phyloP scores from a whole-genome alignment of 2,797 vertebrate genomes.

The Paratrypauchen microcephalus region DNA sequence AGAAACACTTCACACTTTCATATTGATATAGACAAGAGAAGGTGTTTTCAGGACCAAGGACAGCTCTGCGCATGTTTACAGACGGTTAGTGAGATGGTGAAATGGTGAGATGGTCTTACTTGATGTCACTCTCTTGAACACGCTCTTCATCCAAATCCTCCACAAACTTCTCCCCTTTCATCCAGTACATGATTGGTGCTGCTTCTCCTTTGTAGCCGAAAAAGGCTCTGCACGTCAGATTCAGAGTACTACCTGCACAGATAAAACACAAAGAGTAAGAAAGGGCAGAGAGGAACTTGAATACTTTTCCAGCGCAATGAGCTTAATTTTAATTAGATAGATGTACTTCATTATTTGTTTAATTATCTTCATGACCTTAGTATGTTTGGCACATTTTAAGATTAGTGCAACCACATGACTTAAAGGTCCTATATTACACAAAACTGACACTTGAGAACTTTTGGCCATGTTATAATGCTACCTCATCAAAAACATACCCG shows the following conservation, averaged over 20 bases:
- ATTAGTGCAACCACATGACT: no score
- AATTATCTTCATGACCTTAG: not conserved
- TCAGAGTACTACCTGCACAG: slow-evolving; percentile 85
- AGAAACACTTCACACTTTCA: not conserved
- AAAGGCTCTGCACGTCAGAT: slow-evolving; percentile 95
- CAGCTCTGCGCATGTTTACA: slow-evolving; percentile 23
- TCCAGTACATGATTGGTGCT: slow-evolving; percentile 96
- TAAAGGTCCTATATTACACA: no score
- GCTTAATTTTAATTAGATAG: not conserved
- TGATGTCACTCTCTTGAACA: slow-evolving; percentile 94
- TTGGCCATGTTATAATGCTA: no score
- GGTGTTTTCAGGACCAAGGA: not conserved
- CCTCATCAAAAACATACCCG: no score
- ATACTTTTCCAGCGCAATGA: not conserved
- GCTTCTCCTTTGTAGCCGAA: slow-evolving; percentile 95
- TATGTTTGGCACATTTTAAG: not conserved
- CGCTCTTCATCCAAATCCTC: slow-evolving; percentile 95
- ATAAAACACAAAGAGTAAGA: slow-evolving; percentile 23
- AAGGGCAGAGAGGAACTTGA: not conserved
- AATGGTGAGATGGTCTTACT: slow-evolving; percentile 87
- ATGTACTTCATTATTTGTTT: not conserved
- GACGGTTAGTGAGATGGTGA: slow-evolving; percentile 28
- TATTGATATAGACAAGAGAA: not conserved
- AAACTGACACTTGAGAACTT: no score
- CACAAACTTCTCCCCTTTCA: slow-evolving; percentile 98